A percentile compares a stretch with the other conserved stretches of the same genome.
Conservation (phyloP, 2,888 invertebrate genomes). For the Julus scandinavius region DNA sequence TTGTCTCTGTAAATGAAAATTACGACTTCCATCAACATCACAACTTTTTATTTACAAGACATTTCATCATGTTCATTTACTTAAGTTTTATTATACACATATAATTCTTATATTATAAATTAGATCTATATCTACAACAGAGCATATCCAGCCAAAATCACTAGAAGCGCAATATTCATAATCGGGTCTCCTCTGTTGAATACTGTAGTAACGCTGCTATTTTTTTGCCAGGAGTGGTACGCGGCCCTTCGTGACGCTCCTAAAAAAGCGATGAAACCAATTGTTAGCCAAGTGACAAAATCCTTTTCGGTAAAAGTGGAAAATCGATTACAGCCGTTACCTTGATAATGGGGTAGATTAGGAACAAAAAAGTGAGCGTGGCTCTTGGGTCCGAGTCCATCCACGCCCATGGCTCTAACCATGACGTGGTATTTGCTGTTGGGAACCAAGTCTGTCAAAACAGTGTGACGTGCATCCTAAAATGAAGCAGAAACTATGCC, state of each 20-base stretch:
- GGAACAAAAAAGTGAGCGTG: conserved; percentile 54
- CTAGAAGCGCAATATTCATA: not conserved
- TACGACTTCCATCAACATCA: not conserved
- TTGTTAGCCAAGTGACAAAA: not conserved
- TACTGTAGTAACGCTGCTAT: not conserved
- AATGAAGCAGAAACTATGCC: not conserved
- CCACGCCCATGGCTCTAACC: conserved; percentile 45
- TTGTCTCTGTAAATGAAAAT: not conserved
- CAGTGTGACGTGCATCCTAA: conserved; percentile 45
- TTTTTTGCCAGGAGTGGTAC: conserved; percentile 26
- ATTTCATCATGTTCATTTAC: not conserved
- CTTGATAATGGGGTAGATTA: conserved; percentile 48
- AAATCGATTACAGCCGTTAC: not conserved
- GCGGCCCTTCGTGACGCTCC: conserved; percentile 31
- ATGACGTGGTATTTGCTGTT: conserved; percentile 54
- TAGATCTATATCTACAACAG: conserved; percentile 35
- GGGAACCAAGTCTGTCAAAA: conserved; percentile 49
- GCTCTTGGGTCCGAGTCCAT: conserved; percentile 51
- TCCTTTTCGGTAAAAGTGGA: too few relatives aligned
- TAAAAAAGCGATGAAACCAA: not conserved
- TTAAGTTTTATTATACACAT: conserved; percentile 12
- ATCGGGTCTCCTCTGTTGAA: not conserved
- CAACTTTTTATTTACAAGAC: conserved; percentile 22
- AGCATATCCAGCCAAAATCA: not conserved
- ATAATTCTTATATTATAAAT: conserved; percentile 14